Percentiles rank a stretch among this genome's conserved stretches.
Conservation (phyloP, 2,113 vertebrate genomes). For the Plecotus auritus region DNA sequence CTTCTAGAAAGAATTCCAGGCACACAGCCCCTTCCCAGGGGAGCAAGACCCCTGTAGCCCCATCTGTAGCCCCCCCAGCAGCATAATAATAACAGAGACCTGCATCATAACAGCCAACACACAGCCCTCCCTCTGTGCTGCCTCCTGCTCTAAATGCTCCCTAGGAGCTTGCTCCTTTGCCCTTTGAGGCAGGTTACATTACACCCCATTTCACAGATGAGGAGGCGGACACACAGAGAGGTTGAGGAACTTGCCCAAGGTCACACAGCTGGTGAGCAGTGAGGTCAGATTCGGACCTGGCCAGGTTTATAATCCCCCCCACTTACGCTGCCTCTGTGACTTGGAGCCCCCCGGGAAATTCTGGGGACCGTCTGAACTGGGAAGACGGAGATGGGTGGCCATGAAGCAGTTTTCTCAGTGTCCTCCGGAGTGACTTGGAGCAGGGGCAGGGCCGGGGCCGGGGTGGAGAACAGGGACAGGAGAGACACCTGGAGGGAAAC, state of each 20-base stretch:
- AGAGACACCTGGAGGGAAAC: neutral
- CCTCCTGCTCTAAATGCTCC: neutral
- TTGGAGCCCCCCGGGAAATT: neutral
- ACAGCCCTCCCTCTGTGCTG: fast-evolving
- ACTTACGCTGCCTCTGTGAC: neutral
- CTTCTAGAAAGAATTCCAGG: neutral
- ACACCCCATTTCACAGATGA: neutral
- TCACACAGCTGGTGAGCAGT: neutral
- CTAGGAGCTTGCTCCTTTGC: fast-evolving
- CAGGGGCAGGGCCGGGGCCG: fast-evolving
- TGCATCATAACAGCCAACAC: neutral
- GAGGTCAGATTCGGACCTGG: neutral
- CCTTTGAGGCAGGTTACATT: fast-evolving
- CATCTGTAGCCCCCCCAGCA: neutral
- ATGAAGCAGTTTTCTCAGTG: neutral
- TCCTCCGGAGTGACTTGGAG: neutral
- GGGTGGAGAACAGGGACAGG: neutral
- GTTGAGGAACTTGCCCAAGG: neutral
- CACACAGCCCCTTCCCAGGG: neutral
- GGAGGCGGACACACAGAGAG: neutral
- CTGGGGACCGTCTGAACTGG: neutral
- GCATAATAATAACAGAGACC: neutral
- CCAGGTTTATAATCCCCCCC: neutral
- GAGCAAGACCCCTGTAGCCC: neutral
- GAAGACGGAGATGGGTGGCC: neutral